Base-by-base conservation (phyloP, 2,797 vertebrate genomes). In the Scleropages formosus region DNA sequence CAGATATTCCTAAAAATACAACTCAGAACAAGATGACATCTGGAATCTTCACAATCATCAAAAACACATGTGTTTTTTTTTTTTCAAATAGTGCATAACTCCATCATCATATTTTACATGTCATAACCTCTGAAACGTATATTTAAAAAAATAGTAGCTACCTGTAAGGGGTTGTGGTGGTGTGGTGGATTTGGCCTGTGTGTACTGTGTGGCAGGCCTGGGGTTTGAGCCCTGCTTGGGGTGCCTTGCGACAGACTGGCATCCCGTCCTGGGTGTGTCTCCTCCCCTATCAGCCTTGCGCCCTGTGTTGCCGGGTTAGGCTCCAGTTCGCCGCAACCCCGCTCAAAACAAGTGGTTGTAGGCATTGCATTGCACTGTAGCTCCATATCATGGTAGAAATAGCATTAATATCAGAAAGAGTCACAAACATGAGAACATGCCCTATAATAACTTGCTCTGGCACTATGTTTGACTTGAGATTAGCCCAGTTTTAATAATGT, bases 21-120 rank as follows among this genome's bases (percentile, higher is more conserved):
- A 87, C 85, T 83, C 79, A 83, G 82, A 82, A 84, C 80, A 80
- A 79, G 78, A 72, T 86, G 84, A 89, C 87, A 87, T 89, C 84
- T 89, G 84, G 81, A 85, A 84, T 72, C 58, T 60, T 84, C 85
- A 88, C 84, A 77, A 85, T 84, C 75, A 83, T 83, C 85, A 80
- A 80, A 65, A 68, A 64, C 75, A 80, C 80, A 77, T 82, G 85
- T 47, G 65, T 44, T 47, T 47, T 20, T 20, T 10, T 18, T 10
- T 1, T 67, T 27, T 13, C 68, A 18, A 49, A 51, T n/a, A 20
- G 16, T 15, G 12, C 67, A 20, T 13, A 26, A 56, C 12, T 3
- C 18, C 12, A 3, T 3, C 67, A 49, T 49, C 49, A 69, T 69
- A 24, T 24, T 72, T 47, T 1, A 58, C 26, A 20, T 31, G 66